These are phyloP conservation scores for Calliopsis andreniformis DNA, from an alignment of 1,140 invertebrate genomes.

Conservation along the genomic window DNA sequence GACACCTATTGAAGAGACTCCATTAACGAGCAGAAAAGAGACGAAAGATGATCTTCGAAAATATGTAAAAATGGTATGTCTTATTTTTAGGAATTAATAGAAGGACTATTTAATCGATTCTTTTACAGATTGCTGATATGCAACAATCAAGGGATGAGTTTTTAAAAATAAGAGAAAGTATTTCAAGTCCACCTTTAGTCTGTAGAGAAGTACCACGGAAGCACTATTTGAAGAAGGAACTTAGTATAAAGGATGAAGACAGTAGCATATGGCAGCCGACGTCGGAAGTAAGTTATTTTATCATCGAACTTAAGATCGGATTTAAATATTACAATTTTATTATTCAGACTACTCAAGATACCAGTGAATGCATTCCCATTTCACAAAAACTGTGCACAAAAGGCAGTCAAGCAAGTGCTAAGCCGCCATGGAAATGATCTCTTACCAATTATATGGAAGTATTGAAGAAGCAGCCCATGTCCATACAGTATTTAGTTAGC, in stretches of 20 bases:
- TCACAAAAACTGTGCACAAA: constrained; percentile 67
- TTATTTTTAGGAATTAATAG: background rate
- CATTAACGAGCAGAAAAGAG: constrained; percentile 67
- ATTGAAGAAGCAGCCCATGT: constrained; percentile 67
- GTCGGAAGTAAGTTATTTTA: constrained; percentile 67
- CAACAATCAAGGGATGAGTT: constrained; percentile 72
- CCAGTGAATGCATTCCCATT: constrained; percentile 70
- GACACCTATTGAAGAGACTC: constrained; percentile 72
- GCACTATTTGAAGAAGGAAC: constrained; percentile 74
- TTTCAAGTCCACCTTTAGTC: constrained; percentile 65
- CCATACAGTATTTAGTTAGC: constrained; percentile 52
- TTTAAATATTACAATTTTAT: background rate
- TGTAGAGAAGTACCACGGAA: constrained; percentile 76
- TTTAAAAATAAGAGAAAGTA: constrained; percentile 59
- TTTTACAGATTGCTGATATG: constrained; percentile 74
- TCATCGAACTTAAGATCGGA: background rate
- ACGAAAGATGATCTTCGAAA: constrained; percentile 74
- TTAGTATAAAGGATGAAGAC: constrained; percentile 72
- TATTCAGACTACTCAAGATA: constrained; percentile 65
- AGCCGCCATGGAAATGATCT: constrained; percentile 79
- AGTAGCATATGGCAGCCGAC: constrained; percentile 72
- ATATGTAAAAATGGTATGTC: constrained; percentile 77
- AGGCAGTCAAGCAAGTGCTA: constrained; percentile 66
- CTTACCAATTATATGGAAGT: constrained; percentile 34
- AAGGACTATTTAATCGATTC: background rate